Evolutionary conservation across 2,113 vertebrate species (phyloP).

Genomic region (Cynocephalus volans): DNA sequence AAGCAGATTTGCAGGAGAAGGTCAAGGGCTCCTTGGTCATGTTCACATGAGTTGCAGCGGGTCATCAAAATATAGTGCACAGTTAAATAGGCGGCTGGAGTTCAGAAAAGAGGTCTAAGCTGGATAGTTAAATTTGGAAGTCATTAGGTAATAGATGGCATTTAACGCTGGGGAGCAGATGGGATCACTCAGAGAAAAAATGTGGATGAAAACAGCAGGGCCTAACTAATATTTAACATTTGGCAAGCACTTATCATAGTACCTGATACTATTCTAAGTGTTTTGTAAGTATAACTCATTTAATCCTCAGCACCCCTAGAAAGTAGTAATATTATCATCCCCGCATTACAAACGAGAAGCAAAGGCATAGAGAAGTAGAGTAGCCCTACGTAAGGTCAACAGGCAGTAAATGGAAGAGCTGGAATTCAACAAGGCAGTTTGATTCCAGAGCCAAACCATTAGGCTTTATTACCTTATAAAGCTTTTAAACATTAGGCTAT

Average conservation of each 20-base stretch:
- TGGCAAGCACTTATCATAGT: not conserved
- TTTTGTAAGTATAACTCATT: slow-evolving; percentile 12
- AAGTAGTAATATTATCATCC: not conserved
- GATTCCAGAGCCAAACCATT: not conserved
- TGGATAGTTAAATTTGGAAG: not conserved
- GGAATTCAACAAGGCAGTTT: not conserved
- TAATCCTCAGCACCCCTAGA: not conserved
- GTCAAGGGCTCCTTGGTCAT: not conserved
- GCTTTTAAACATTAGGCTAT: not conserved
- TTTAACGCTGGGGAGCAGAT: not conserved
- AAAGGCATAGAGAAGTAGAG: not conserved
- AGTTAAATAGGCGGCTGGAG: not conserved
- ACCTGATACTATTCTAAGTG: not conserved
- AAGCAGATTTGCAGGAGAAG: not conserved
- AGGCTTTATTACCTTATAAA: not conserved
- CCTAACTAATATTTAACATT: not conserved
- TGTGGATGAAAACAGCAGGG: not conserved
- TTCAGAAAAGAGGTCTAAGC: not conserved
- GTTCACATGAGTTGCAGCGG: not conserved
- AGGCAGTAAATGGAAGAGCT: not conserved
- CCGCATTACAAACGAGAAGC: not conserved
- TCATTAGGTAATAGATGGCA: not conserved
- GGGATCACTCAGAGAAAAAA: not conserved
- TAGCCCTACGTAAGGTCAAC: not conserved
- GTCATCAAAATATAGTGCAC: not conserved